Percentiles rank a stretch among this genome's conserved stretches.
phyloP scores from a whole-genome alignment of 2,888 invertebrate genomes.

The Eupithecia inturbata region DNA sequence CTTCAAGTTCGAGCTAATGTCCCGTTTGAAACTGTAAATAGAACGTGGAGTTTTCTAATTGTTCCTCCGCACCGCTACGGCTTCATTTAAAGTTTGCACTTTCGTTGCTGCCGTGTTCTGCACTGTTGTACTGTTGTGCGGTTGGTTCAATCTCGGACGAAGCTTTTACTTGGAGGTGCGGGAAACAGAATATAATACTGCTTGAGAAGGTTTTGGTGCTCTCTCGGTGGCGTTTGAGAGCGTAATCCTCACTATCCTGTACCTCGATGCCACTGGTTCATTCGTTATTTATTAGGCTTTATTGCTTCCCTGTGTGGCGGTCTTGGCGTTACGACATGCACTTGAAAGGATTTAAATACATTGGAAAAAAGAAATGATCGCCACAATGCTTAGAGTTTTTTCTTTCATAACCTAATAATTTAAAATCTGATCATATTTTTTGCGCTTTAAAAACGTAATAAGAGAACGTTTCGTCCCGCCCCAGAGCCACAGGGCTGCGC shows the following conservation, averaged over 20 bases:
- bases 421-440: not conserved
- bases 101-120: conserved; percentile 28
- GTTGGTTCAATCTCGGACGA: conserved; percentile 7
- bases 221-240: not conserved
- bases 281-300: not conserved
- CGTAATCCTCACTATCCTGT: not conserved
- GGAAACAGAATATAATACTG: not conserved
- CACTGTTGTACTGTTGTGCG: conserved; percentile 20
- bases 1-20: conserved; percentile 6
- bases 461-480: not conserved
- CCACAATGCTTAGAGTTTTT: not conserved
- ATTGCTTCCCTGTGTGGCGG: not conserved
- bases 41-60: conserved; percentile 17
- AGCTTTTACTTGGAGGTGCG: conserved; percentile 10
- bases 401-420: not conserved
- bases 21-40: conserved; percentile 11
- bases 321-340: not conserved
- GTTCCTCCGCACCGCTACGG: conserved; percentile 13
- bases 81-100: conserved; percentile 33
- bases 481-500: not conserved
- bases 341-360: not conserved
- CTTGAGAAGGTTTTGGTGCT: not conserved
- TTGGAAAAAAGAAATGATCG: not conserved
- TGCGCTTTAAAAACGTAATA: conserved; percentile 1
- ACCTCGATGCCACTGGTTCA: not conserved